Base-by-base conservation (phyloP, 2,113 vertebrate genomes). In the Pollimyrus isidori region DNA sequence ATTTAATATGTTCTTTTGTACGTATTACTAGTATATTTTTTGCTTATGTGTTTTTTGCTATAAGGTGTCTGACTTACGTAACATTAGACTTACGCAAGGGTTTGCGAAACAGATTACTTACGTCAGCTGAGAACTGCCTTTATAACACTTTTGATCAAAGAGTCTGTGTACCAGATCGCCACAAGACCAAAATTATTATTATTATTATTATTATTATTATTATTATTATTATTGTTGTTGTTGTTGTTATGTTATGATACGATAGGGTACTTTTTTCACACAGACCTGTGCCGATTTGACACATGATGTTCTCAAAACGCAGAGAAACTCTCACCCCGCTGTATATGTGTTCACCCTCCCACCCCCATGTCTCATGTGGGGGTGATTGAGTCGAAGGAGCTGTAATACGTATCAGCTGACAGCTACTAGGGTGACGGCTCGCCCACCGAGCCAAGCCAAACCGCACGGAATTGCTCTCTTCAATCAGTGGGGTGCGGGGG, bases 331-430 rank as follows among this genome's bases (percentile, higher is more conserved):
- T 30, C 30, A 35, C 23, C 50, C 35, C 6, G 3, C 52, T 10
- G 35, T 49, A 46, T 30, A 48, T 23, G 30, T 56, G 49, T 39
- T 42, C 13, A 35, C 52, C 30, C 84, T 42, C 13, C 7, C 46
- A 23, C 4, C 30, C 86, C 45, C n/a, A 35, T 69, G 4, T 56
- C 45, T 89, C 90, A 86, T 86, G 82, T 86, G 88, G 80, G 56
- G 69, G 13, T 76, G 87, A 86, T 83, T 73, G 56, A 15, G 19
- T 69, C 15, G 52, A 84, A 50, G 58, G 42, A 46, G 73, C 23
- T 89, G 46, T 91, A 88, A 87, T 88, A 42, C 46, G 73, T 89
- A 76, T 91, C 90, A 91, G 88, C 90, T 88, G 90, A 91, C 42
- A 46, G 89, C 52, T 88, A 88, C 80, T 39, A 49, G 52, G 11